Evolutionary conservation across 2,888 invertebrate genomes (phyloP), one percentile per base, ranked within the genome.

Genomic region (Machimus atricapillus): DNA sequence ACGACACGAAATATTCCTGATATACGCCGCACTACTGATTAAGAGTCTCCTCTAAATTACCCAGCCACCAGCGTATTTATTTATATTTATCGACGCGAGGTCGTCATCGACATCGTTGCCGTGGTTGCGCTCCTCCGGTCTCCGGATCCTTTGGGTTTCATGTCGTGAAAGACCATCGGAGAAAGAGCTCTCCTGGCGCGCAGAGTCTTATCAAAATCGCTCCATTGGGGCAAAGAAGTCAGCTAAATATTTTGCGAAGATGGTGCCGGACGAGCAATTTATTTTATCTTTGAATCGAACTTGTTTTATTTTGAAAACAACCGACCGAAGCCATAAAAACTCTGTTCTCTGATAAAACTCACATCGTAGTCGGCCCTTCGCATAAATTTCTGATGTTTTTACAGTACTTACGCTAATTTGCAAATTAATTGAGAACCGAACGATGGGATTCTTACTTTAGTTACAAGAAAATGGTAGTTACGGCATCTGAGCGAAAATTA

Each of bases 311-410:
- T 23, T 85, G 19, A 56, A 31, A 74, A 74, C 74, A 74, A 85
- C 74, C 27, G 74, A 66, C 73, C 85, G 19, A 52, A 76, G 85
- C 76, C 31, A 86, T 86, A 86, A 86, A 86, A 86, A 86, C 76
- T 52, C 56, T 86, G 85, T 86, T 86, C 37, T 56, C 27, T 76
- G 85, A 86, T 86, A 86, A 86, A 86, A 86, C 34, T 23, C 56
- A 86, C 85, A 86, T 86, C 34, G 40, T 46, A 31, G 66, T 85
- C 85, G 85, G 52, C 46, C 85, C 85, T 66, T 74, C 85, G 85
- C 85, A 85, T 85, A 74, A 85, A 85, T 74, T 23, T 85, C 56
- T 56, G 81, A 31, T 81, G 81, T 81, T 52, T 46, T 43, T 56
- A n/a, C 56, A 81, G 46, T 52, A 77, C 34, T 77, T 81, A 81